Conservation (phyloP, 2,888 invertebrate species). For the Agrilus mali region DNA sequence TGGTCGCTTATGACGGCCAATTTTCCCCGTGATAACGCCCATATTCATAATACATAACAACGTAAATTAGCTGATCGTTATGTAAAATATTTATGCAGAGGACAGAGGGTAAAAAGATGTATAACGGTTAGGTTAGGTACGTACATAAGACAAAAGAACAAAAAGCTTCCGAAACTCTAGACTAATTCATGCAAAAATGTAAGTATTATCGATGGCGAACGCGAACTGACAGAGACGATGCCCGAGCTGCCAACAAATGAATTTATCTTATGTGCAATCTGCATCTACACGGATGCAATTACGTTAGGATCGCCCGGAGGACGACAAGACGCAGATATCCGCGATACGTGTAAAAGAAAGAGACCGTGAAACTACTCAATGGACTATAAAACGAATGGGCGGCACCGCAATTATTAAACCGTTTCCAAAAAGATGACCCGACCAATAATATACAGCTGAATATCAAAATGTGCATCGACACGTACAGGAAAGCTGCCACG, state of each 20-base stretch:
- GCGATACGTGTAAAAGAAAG: conserved; percentile 11
- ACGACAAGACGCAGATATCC: conserved; percentile 13
- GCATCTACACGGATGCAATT: conserved; percentile 28
- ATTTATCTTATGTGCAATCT: conserved; percentile 28
- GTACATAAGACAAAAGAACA: conserved; percentile 5
- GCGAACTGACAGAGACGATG: conserved; percentile 14
- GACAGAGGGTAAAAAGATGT: too few relatives aligned
- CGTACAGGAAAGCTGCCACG: conserved; percentile 10
- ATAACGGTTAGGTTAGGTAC: too few relatives aligned
- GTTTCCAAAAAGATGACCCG: conserved; percentile 22
- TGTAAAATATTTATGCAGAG: too few relatives aligned
- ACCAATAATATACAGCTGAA: conserved; percentile 27
- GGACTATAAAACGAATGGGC: conserved; percentile 23
- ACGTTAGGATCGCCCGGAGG: conserved; percentile 27
- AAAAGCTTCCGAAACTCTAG: conserved; percentile 10
- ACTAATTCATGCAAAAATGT: conserved; percentile 21
- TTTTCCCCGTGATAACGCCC: too few relatives aligned
- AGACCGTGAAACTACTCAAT: conserved; percentile 16
- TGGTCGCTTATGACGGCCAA: too few relatives aligned
- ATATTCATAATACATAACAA: too few relatives aligned
- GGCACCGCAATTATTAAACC: conserved; percentile 23
- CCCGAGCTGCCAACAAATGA: conserved; percentile 24
- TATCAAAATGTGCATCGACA: conserved; percentile 29
- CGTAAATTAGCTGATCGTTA: too few relatives aligned
- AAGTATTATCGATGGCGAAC: conserved; percentile 18